Evolutionary conservation across 2,113 vertebrate species (phyloP).

Genomic region (Chamaea fasciata): DNA sequence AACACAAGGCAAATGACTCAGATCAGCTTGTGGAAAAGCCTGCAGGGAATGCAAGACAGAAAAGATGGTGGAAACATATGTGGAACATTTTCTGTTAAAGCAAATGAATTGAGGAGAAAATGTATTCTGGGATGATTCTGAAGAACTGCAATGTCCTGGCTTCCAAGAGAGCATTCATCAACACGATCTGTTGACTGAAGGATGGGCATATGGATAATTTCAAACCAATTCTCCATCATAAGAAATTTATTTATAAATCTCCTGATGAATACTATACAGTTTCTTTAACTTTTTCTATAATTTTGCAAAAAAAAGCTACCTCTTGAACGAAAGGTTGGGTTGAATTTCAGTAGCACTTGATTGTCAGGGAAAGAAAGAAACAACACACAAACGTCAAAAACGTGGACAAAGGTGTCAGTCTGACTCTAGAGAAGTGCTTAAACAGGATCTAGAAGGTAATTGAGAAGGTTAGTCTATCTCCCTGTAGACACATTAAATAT

Average conservation of each 20-base stretch:
- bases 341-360: not conserved
- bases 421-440: not conserved
- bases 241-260: not conserved
- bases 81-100: not conserved
- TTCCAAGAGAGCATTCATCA: not conserved
- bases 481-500: not conserved
- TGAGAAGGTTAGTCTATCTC: not conserved
- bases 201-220: not conserved
- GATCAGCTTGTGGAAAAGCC: not conserved
- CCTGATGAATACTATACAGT: not conserved
- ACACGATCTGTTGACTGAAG: not conserved
- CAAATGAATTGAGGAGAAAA: not conserved
- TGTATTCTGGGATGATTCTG: not conserved
- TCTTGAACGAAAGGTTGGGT: not conserved
- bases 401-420: not conserved
- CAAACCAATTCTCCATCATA: not conserved
- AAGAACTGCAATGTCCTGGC: not conserved
- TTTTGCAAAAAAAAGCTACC: not conserved
- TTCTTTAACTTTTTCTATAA: not conserved
- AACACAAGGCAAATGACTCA: not conserved
- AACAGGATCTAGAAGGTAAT: not conserved
- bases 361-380: not conserved
- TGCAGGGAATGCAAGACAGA: not conserved
- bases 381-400: not conserved
- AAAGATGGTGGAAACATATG: not conserved